Evolutionary conservation across 2,888 invertebrate species (phyloP), one percentile per base, ranked within the genome.

Genomic region (Trimorus sp.): DNA sequence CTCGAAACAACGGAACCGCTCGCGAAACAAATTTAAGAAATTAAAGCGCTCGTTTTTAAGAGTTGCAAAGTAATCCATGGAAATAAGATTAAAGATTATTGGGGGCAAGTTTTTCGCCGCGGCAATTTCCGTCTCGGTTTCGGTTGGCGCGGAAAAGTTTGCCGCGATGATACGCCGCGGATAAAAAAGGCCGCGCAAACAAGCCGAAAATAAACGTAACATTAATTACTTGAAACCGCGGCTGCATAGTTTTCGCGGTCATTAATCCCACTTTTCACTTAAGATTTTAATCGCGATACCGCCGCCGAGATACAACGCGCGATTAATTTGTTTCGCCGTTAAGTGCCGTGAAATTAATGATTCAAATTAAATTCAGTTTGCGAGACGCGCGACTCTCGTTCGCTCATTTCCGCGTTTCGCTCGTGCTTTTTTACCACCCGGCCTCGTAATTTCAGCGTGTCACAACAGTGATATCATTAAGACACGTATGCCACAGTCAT

Each of bases 191-290:
- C n/a, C 48, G 51, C 36, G 12, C 58, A 37, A 58, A 54, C 56
- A 42, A 38, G 26, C 58, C 66, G 14, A 75, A 75, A 80, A 65
- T 53, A 65, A 80, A 75, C 75, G 49, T 60, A 66, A 71, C 80
- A 75, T 75, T 80, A 75, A 80, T 80, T 80, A 71, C 71, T 76
- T 68, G 60, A 65, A n/a, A 65, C 26, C 26, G 36, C 79, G 56
- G 65, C 62, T 26, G 48, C 54, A 49, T 66, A 62, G 58, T 58
- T 56, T 66, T 68, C 37, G 48, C 71, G 54, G 12, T 15, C 63
- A 77, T 81, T 81, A 81, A 81, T 81, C 76, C 77, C 77, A 73
- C 68, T 77, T 76, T 81, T 81, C 81, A 73, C 75, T 77, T 81
- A 77, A 77, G 76, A 81, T 73, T 81, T 81, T 62, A 77, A 77